Conservation (phyloP, 2,797 vertebrate species). For the Mus minutoides region DNA sequence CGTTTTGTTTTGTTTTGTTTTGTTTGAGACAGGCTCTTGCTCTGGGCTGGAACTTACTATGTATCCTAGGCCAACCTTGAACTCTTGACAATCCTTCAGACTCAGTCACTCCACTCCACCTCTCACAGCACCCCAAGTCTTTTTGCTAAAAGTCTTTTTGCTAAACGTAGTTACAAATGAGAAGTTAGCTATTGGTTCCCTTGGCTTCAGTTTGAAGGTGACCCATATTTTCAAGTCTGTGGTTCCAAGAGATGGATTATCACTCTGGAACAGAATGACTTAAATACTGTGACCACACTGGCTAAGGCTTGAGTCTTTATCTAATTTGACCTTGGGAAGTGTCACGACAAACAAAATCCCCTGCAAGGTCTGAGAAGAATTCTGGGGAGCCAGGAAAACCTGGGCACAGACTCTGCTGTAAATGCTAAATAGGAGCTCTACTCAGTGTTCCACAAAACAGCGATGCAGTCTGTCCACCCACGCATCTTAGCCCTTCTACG, state of each 20-base stretch:
- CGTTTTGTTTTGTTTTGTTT: not conserved
- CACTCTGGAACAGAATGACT: constrained; percentile 21
- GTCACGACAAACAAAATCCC: not conserved
- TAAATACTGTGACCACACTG: not conserved
- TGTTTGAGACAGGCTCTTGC: not conserved
- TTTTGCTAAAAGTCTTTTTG: not conserved
- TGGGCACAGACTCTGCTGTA: not conserved
- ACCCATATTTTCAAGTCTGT: not conserved
- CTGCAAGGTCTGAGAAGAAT: not conserved
- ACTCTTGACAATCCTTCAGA: not conserved
- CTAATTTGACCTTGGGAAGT: constrained; percentile 16
- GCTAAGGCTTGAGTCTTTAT: constrained; percentile 16
- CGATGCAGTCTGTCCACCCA: not conserved
- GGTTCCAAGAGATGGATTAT: constrained; percentile 23
- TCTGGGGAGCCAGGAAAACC: not conserved
- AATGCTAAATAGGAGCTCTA: not conserved
- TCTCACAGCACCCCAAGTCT: not conserved
- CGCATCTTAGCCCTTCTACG: not conserved
- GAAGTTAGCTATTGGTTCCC: not conserved
- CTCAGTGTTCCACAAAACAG: not conserved
- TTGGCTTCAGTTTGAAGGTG: constrained; percentile 37
- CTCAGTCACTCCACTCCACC: not conserved
- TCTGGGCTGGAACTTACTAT: not conserved
- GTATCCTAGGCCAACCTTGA: not conserved
- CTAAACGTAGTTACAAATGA: not conserved